Percentiles rank a stretch among this genome's conserved stretches.
These are phyloP conservation scores for Otolemur crassicaudatus DNA, from an alignment of 2,797 vertebrate species.

Conservation along the genomic window DNA sequence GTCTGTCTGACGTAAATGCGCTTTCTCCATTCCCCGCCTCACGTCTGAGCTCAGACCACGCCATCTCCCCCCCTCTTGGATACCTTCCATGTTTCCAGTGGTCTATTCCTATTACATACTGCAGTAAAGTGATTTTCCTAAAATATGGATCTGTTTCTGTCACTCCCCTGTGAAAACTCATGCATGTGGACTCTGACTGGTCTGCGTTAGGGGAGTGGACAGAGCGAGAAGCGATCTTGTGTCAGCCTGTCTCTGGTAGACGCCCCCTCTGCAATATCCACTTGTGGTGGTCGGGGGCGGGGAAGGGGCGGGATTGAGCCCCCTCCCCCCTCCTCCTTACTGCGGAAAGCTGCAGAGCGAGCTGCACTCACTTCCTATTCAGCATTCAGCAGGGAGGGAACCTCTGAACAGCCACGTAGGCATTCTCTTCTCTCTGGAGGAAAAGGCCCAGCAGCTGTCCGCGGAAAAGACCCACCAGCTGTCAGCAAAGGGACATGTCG, in stretches of 20 bases:
- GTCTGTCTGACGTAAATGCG: not conserved
- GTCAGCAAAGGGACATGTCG: conserved; percentile 77
- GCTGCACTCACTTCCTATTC: conserved; percentile 68
- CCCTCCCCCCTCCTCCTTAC: conserved; percentile 73
- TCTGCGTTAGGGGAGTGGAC: not conserved
- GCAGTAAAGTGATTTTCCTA: conserved; percentile 14
- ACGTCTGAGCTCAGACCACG: conserved; percentile 26
- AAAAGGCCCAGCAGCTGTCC: conserved; percentile 70
- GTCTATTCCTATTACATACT: conserved; percentile 39
- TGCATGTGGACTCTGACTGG: not conserved
- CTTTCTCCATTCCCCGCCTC: not conserved
- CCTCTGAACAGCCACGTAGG: conserved; percentile 71
- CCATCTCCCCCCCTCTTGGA: conserved; percentile 49
- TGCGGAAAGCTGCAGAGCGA: conserved; percentile 74
- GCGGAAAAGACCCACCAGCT: conserved; percentile 65
- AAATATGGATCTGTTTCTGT: not conserved
- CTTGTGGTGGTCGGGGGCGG: conserved; percentile 81
- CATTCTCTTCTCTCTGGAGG: conserved; percentile 74
- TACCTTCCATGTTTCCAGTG: conserved; percentile 54
- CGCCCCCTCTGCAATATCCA: conserved; percentile 78
- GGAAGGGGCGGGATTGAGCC: conserved; percentile 77
- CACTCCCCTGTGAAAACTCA: conserved; percentile 10
- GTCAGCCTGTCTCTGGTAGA: conserved; percentile 50
- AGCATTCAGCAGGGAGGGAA: conserved; percentile 69
- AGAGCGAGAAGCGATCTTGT: not conserved